Evolutionary conservation across 2,888 invertebrate species (phyloP), one percentile per base, ranked within the genome.

Genomic region (Eilema griseolum): DNA sequence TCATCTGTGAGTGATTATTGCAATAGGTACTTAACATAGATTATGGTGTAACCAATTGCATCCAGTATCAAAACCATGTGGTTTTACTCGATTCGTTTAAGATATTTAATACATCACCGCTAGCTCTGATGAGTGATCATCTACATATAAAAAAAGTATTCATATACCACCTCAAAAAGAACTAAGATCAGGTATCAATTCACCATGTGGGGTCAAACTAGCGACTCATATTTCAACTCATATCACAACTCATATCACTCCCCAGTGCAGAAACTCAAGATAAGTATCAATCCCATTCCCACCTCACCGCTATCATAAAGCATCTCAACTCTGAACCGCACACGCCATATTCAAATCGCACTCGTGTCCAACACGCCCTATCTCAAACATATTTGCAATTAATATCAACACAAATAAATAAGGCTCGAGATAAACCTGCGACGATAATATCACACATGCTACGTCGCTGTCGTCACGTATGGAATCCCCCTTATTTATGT

Each of bases 381-480:
- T 80, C 80, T 79, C 80, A 77, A 80, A 79, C 74, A 65, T 66
- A 86, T 86, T 87, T 85, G 88, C 88, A 88, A 88, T 87, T 86
- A 86, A 86, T 84, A 86, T 84, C 73, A 80, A 73, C 74, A 70
- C 71, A 78, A 81, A 88, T 89, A 88, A 89, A 89, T 89, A 89
- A 89, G 82, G 83, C 72, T 80, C 82, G 84, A 83, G 84, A 87
- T 85, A 86, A 80, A 72, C 72, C 72, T 71, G 79, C 75, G 66
- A 84, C 85, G 88, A 88, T 88, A 88, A 84, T 80, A 88, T 86
- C 88, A 82, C 82, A 79, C 82, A 78, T 82, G 85, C 89, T 90
- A 88, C 89, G 82, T 88, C 83, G 87, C 90, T 90, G 93, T 93
- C 93, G 88, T 90, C 93, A 92, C 92, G 89, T 93, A 88, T 89